Evolutionary conservation across 2,797 vertebrate genomes (phyloP).

Genomic region (Parauchenoglanis punctatus): DNA sequence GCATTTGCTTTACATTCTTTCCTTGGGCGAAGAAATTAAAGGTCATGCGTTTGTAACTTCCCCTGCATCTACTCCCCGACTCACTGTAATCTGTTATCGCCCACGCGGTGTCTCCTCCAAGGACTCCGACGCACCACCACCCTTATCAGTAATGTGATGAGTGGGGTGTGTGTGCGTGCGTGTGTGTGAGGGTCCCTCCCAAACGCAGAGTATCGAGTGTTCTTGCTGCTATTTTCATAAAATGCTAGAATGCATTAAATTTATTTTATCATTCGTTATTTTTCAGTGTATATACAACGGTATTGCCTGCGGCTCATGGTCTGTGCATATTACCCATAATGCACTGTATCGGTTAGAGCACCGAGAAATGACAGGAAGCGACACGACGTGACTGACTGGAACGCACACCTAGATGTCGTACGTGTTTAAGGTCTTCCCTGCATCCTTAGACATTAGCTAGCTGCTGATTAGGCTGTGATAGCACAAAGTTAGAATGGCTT

Average conservation of each 20-base stretch:
- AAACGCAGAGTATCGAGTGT: not conserved
- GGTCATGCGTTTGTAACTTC: not conserved
- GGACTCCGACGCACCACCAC: not conserved
- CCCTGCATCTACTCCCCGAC: not conserved
- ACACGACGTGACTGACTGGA: not conserved
- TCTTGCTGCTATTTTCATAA: not conserved
- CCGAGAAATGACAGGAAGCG: not conserved
- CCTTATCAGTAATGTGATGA: not conserved
- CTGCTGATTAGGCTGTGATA: not conserved
- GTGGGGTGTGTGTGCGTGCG: not conserved
- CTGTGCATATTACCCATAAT: not conserved
- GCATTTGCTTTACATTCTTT: slow-evolving; percentile 4
- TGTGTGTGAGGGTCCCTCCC: not conserved
- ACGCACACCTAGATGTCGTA: not conserved
- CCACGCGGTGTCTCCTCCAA: not conserved
- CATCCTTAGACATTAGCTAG: not conserved
- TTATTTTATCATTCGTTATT: not conserved
- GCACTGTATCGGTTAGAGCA: not conserved
- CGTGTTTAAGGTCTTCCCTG: not conserved
- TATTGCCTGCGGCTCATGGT: not conserved
- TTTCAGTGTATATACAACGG: not conserved
- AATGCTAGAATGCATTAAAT: not conserved
- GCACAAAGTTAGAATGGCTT: not conserved
- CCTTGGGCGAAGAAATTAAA: slow-evolving; percentile 9
- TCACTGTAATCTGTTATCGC: not conserved